These are phyloP conservation scores for Lasioglossum albipes DNA, from an alignment of 1,140 invertebrate species.

Conservation along the genomic window DNA sequence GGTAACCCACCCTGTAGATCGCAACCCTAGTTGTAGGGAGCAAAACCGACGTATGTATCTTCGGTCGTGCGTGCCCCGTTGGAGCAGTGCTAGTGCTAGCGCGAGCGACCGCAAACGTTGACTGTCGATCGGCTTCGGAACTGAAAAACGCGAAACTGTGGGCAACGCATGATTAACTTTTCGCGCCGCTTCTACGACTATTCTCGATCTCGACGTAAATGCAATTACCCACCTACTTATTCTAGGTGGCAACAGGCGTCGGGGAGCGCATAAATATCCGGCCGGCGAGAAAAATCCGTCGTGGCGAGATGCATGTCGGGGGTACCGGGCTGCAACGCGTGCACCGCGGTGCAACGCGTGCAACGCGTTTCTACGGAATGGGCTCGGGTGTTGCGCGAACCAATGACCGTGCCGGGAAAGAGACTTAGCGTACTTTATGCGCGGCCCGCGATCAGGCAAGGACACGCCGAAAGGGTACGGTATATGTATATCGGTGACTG, in stretches of 20 bases:
- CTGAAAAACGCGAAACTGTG: constrained; percentile 15
- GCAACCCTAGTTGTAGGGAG: too few species aligned
- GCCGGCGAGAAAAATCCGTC: constrained; percentile 7
- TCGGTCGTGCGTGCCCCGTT: not conserved
- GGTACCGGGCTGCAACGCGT: not conserved
- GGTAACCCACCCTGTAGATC: too few species aligned
- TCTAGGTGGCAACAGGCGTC: constrained; percentile 41
- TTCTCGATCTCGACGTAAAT: constrained; percentile 46
- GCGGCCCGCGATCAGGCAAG: constrained; percentile 40
- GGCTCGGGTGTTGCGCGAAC: constrained; percentile 7
- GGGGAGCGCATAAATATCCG: constrained; percentile 41
- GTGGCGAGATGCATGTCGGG: constrained; percentile 18
- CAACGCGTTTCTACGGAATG: not conserved
- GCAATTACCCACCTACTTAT: constrained; percentile 57
- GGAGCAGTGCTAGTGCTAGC: too few species aligned
- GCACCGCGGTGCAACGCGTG: not conserved
- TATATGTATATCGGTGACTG: constrained; percentile 51
- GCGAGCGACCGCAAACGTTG: not conserved
- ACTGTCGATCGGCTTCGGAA: not conserved
- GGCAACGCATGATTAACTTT: constrained; percentile 53
- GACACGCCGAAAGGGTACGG: constrained; percentile 60
- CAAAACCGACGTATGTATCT: not conserved
- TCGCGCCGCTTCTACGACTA: constrained; percentile 37
- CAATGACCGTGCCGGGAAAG: constrained; percentile 12
- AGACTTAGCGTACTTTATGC: constrained; percentile 38